These are phyloP conservation scores for Zingel zingel DNA, from an alignment of 2,113 vertebrate species.

Conservation along the genomic window DNA sequence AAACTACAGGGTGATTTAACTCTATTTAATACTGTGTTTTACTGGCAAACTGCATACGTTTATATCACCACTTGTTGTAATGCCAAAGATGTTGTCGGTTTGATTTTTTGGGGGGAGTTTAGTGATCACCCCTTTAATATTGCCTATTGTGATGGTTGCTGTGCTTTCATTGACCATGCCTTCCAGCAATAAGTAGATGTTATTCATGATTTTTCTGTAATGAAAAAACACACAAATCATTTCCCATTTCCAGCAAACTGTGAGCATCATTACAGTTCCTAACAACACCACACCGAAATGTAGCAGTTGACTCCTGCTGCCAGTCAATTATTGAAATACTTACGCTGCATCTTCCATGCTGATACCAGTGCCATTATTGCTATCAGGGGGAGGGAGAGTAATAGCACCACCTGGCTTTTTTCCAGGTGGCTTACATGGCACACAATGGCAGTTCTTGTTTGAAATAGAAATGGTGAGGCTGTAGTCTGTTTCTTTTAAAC, in stretches of 20 bases:
- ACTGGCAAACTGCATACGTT: slow-evolving; percentile 20
- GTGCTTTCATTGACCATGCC: rapidly evolving
- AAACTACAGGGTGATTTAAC: not conserved
- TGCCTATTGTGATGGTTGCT: slow-evolving; percentile 5
- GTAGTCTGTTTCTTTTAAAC: not conserved
- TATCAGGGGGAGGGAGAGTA: rapidly evolving
- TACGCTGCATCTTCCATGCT: slow-evolving; percentile 18
- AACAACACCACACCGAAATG: not conserved
- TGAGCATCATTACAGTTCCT: not conserved
- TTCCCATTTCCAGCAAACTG: not conserved
- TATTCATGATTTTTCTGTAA: slow-evolving; percentile 32
- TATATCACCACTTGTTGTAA: not conserved
- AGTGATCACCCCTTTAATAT: slow-evolving; percentile 30
- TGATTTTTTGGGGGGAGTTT: not conserved
- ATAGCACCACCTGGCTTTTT: rapidly evolving
- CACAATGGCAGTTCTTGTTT: rapidly evolving
- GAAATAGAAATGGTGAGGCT: rapidly evolving
- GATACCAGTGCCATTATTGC: rapidly evolving
- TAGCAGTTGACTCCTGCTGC: not conserved
- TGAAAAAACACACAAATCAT: not conserved
- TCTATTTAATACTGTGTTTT: not conserved
- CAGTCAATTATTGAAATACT: not conserved
- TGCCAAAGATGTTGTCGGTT: not conserved
- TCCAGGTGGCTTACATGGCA: not conserved
- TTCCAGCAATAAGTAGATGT: not conserved